Percentiles rank a stretch among this genome's conserved stretches.
phyloP scores from a whole-genome alignment of 2,888 invertebrate species.

The Abscondita cerata region DNA sequence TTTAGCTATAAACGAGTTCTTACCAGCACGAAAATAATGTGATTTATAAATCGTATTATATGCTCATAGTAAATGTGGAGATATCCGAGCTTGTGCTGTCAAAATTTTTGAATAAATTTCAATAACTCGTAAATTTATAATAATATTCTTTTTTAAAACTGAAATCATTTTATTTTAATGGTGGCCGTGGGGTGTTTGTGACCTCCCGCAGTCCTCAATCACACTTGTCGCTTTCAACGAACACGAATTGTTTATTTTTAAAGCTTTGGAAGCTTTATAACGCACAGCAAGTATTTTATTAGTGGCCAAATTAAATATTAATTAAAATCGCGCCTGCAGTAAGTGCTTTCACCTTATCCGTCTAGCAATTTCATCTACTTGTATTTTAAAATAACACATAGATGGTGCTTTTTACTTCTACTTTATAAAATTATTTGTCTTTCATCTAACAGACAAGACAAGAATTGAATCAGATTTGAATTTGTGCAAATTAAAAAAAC shows the following conservation, averaged over 20 bases:
- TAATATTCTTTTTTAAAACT: conserved; percentile 49
- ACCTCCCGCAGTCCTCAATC: conserved; percentile 52
- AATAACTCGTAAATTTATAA: conserved; percentile 54
- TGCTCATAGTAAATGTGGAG: conserved; percentile 49
- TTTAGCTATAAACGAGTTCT: conserved; percentile 52
- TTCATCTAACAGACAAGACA: no score
- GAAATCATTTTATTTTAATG: conserved; percentile 55
- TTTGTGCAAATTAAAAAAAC: no score
- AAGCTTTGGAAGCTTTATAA: conserved; percentile 12
- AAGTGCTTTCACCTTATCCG: no score
- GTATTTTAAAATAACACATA: no score
- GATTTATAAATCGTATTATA: conserved; percentile 50
- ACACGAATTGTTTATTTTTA: conserved; percentile 47
- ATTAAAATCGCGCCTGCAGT: conserved; percentile 9
- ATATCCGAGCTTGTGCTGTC: conserved; percentile 47
- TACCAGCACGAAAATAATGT: conserved; percentile 52
- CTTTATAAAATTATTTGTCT: no score
- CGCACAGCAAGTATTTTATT: conserved; percentile 30
- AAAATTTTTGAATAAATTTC: conserved; percentile 56
- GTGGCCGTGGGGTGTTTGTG: conserved; percentile 51
- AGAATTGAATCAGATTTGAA: no score
- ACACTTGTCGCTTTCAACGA: conserved; percentile 56
- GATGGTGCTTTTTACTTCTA: no score
- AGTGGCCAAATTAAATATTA: conserved; percentile 18
- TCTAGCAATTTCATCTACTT: no score